Conservation (phyloP, 2,888 invertebrate genomes). For the Conomelus anceps region DNA sequence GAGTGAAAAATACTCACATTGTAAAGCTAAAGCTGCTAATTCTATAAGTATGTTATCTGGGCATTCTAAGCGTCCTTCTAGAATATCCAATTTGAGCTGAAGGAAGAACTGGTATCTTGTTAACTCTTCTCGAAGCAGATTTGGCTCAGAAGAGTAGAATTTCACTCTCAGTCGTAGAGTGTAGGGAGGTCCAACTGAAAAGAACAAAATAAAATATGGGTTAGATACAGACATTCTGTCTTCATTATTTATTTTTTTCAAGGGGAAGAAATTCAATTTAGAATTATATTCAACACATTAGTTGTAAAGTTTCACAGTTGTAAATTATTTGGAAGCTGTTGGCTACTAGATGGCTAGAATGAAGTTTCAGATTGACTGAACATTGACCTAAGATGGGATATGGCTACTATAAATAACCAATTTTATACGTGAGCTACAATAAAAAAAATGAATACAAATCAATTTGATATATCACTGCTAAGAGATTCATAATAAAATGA, state of each 20-base stretch:
- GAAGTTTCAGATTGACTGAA: too few species aligned
- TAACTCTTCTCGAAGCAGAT: constrained; percentile 90
- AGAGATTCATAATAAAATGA: not conserved
- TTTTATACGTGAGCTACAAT: too few species aligned
- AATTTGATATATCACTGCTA: not conserved
- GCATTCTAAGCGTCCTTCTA: constrained; percentile 85
- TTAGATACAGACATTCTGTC: not conserved
- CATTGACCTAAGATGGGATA: too few species aligned
- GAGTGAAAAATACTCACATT: constrained; percentile 65
- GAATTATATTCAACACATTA: not conserved
- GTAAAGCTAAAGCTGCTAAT: constrained; percentile 83
- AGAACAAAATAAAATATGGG: constrained; percentile 24
- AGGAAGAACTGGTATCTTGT: constrained; percentile 98
- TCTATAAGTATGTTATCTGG: constrained; percentile 82
- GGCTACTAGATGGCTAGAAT: too few species aligned
- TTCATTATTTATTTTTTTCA: not conserved
- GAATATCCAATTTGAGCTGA: constrained; percentile 92
- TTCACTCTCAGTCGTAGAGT: constrained; percentile 93
- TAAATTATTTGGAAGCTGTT: too few species aligned
- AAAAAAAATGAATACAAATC: too few species aligned
- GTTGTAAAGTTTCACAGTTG: not conserved
- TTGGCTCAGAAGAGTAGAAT: constrained; percentile 98
- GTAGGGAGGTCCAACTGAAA: constrained; percentile 91
- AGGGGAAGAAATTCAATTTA: constrained; percentile 3
- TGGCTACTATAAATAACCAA: too few species aligned